Conservation (phyloP, 2,113 vertebrate species). For the Arvicanthis niloticus region DNA sequence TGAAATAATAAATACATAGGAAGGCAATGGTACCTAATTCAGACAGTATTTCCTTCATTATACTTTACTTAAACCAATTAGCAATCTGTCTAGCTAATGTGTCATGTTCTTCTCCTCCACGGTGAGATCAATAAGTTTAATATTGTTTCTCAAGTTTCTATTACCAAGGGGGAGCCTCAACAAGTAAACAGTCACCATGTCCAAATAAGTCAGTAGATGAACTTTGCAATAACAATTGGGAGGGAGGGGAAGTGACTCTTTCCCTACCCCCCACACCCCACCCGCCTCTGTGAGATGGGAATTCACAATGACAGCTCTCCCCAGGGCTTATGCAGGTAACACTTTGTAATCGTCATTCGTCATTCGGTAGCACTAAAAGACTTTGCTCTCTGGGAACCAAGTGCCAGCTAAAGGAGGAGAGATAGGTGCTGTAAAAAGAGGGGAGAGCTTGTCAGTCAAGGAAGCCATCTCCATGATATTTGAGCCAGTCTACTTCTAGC, state of each 20-base stretch:
- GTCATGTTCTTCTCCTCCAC: conserved; percentile 51
- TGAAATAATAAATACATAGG: conserved; percentile 28
- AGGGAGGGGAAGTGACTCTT: neutral
- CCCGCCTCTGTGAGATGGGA: neutral
- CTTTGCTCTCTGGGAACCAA: neutral
- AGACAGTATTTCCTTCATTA: conserved; percentile 36
- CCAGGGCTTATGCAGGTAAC: neutral
- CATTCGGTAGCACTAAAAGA: too few relatives aligned
- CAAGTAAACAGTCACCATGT: neutral
- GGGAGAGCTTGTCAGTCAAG: neutral
- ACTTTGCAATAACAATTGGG: conserved; percentile 9
- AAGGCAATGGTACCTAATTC: conserved; percentile 49
- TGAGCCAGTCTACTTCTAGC: neutral
- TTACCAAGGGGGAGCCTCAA: neutral
- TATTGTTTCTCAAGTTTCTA: conserved; percentile 38
- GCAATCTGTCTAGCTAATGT: conserved; percentile 35
- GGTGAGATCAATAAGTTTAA: conserved; percentile 53
- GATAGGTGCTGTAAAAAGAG: neutral
- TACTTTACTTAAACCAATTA: conserved; percentile 60
- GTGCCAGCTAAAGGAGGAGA: neutral
- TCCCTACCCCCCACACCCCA: neutral
- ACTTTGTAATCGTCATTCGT: neutral
- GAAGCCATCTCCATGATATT: conserved; percentile 22
- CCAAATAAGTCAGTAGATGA: conserved; percentile 2
- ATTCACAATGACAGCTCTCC: neutral